Evolutionary conservation across 1,140 invertebrate genomes (phyloP), one percentile per base, ranked within the genome.

Genomic region (Penaeus indicus): DNA sequence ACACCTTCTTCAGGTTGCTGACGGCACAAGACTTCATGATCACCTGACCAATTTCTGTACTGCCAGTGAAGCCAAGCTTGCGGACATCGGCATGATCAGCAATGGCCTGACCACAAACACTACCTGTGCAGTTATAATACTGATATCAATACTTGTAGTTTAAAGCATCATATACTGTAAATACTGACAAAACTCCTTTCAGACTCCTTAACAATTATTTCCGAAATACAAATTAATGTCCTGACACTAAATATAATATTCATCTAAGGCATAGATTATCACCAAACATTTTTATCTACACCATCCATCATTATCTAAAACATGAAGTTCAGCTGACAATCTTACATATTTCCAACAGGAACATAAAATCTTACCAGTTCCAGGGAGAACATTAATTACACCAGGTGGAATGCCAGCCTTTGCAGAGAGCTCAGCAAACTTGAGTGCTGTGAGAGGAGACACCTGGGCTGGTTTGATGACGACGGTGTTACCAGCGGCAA

Each of bases 21-120:
- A 94, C 94, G 0, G 97, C 97, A 92, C 97, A 98, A 1, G 96
- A 95, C 91, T 94, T 95, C 97, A 98, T 98, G 63, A 98, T 97
- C 0, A 95, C 94, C 92, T 97, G 95, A 42, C 97, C 97, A 84
- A 97, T 95, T 90, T 95, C 95, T 0, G 98, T 99, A 62, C 97
- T 98, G 10, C 98, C 98, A 8, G 98, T 99, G 92, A 99, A 99
- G 0, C 97, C 98, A 1, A 99, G 93, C 92, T 99, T 99, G 27
- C 97, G 94, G 0, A 99, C 94, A 10, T 96, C 92, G 0, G 95
- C 95, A 93, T 99, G 97, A 85, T 96, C 95, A 1, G 97, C 96
- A 22, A 99, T 93, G 0, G 97, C 97, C 92, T 97, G 96, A 1
- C 98, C 98, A 72, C 95, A 95, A 0, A 95, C 94, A 0, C 95